Conservation (phyloP, 2,888 invertebrate species). For the Abscondita cerata region DNA sequence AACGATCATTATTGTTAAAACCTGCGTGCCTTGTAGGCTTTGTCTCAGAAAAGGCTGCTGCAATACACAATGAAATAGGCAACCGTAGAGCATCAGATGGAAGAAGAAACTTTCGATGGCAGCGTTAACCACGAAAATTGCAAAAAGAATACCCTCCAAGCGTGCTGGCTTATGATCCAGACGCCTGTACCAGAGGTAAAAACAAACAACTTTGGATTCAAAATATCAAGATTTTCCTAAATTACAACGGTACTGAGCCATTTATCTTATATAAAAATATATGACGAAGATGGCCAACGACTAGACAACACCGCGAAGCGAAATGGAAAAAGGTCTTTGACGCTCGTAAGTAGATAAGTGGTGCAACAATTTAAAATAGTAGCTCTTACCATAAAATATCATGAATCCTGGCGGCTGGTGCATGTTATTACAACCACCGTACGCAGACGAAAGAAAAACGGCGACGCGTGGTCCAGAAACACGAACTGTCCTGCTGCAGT, state of each 20-base stretch:
- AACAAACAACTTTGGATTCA: too few species aligned
- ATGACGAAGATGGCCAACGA: conserved; percentile 45
- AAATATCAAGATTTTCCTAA: neutral
- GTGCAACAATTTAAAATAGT: neutral
- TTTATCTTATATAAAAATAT: conserved; percentile 27
- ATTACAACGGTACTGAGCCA: neutral
- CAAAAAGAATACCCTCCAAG: conserved; percentile 41
- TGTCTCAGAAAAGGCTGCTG: conserved; percentile 35
- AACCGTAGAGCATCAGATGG: conserved; percentile 40
- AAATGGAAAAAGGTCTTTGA: conserved; percentile 42
- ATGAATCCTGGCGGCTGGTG: neutral
- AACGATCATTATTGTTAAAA: conserved; percentile 21
- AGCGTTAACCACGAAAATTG: conserved; percentile 41
- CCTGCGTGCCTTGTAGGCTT: conserved; percentile 40
- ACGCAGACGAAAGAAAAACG: neutral
- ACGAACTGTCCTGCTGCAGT: conserved; percentile 14
- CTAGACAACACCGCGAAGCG: conserved; percentile 34
- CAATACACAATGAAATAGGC: conserved; percentile 42
- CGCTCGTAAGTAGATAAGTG: conserved; percentile 41
- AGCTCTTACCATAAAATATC: neutral
- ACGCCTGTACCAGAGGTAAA: neutral
- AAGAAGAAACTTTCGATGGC: conserved; percentile 45
- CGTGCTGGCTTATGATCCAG: conserved; percentile 47
- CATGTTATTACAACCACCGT: conserved; percentile 1
- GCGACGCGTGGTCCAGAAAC: conserved; percentile 13